phyloP scores from a whole-genome alignment of 2,797 vertebrate species.

The Bradypodion ventrale region DNA sequence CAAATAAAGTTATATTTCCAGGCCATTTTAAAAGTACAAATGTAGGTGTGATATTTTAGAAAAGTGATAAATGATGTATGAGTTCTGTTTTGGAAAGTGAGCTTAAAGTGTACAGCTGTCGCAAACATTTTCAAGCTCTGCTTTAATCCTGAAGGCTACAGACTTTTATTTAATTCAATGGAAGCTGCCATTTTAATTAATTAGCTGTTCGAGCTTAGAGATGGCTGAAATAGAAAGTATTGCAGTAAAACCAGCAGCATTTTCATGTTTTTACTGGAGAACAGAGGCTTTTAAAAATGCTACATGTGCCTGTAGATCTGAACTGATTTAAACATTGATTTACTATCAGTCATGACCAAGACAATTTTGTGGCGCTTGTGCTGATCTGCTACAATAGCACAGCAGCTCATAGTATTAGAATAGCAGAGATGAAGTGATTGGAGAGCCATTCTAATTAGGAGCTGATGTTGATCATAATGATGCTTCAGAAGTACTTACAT shows the following conservation, averaged over 20 bases:
- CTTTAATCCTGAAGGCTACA: background rate
- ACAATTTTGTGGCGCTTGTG: background rate
- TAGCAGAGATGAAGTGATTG: constrained; percentile 4
- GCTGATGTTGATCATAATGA: constrained; percentile 2
- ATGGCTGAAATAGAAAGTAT: background rate
- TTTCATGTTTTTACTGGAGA: background rate
- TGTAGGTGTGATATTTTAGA: constrained; percentile 2
- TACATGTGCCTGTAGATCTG: background rate
- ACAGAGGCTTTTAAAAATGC: background rate
- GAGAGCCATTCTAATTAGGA: constrained; percentile 8
- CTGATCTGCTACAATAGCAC: background rate
- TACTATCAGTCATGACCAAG: background rate
- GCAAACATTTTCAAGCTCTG: constrained; percentile 9
- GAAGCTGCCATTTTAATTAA: constrained; percentile 22
- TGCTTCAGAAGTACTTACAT: background rate
- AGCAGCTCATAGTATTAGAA: background rate
- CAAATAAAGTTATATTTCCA: background rate
- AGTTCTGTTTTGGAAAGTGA: background rate
- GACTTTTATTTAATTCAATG: background rate
- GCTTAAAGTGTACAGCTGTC: constrained; percentile 6
- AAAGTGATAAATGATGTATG: constrained; percentile 3
- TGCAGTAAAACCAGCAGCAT: background rate
- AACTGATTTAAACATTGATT: constrained; percentile 11
- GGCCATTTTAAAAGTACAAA: background rate
- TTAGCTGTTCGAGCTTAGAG: constrained; percentile 16